Conservation (phyloP, 53 echinoderm and acorn worm species). For the Antedon mediterranea region DNA sequence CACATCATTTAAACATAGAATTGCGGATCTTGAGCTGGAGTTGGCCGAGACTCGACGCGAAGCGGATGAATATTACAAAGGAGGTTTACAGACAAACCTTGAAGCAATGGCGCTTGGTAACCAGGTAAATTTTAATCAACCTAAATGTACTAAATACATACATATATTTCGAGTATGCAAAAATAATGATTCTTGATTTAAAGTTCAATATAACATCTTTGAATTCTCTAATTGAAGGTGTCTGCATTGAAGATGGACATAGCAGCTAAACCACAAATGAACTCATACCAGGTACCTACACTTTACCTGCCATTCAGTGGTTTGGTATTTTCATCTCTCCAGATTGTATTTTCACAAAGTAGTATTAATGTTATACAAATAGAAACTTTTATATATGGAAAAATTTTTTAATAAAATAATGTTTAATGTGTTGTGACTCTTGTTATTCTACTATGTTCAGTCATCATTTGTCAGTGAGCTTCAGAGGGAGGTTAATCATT, state of each 20-base stretch:
- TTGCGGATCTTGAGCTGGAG: conserved; percentile 49
- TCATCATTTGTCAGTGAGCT: conserved; percentile 32
- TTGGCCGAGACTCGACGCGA: conserved; percentile 39
- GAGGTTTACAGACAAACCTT: conserved; percentile 53
- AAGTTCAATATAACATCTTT: neutral
- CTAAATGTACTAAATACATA: no score
- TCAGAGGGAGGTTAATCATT: conserved; percentile 45
- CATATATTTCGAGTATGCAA: no score
- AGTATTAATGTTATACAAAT: no score
- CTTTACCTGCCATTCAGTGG: neutral
- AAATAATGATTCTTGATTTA: no score
- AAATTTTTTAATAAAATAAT: no score
- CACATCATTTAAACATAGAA: conserved; percentile 31
- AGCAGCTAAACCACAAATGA: conserved; percentile 11
- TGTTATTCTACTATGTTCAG: conserved; percentile 16
- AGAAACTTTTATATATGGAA: no score
- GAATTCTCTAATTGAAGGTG: conserved; percentile 8
- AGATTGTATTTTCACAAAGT: no score
- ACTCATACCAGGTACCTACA: conserved; percentile 7
- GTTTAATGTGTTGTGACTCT: neutral
- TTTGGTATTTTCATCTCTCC: no score
- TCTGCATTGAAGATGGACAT: conserved; percentile 41
- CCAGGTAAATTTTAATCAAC: conserved; percentile 18
- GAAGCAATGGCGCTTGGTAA: conserved; percentile 59
- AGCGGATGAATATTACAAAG: conserved; percentile 54